Conservation (phyloP, 2,113 vertebrate species). For the Smithornis capensis region DNA sequence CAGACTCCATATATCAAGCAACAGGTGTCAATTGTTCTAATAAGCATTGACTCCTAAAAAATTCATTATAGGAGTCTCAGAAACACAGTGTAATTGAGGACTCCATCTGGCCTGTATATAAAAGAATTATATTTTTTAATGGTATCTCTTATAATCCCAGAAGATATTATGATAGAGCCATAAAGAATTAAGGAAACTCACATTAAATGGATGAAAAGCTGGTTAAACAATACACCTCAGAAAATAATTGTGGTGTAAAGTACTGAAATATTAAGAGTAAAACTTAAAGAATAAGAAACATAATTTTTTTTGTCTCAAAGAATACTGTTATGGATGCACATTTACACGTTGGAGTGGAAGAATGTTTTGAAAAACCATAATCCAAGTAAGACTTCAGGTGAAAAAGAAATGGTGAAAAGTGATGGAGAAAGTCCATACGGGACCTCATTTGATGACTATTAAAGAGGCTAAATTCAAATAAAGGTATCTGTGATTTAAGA, state of each 20-base stretch:
- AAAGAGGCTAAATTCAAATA: neutral
- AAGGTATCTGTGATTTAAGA: neutral
- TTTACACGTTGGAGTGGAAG: neutral
- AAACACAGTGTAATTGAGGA: neutral
- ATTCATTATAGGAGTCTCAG: neutral
- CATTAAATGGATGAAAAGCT: neutral
- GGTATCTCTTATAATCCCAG: neutral
- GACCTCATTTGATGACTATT: neutral
- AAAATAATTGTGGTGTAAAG: neutral
- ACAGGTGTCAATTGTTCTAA: neutral
- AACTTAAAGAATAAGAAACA: neutral
- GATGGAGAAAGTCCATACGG: neutral
- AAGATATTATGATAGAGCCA: neutral
- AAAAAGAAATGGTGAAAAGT: neutral
- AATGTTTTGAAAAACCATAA: neutral
- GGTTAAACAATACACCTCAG: neutral
- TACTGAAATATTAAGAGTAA: neutral
- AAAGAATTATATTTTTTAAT: neutral
- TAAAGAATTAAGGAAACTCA: neutral
- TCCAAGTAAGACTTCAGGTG: neutral
- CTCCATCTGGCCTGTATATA: neutral
- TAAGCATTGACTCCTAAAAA: neutral
- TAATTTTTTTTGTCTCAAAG: neutral
- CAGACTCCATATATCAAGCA: neutral
- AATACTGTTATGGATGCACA: neutral